Percentiles rank a stretch among this genome's conserved stretches.
Evolutionary conservation across 2,797 vertebrate species (phyloP).

Genomic region (Lacerta viridis): DNA sequence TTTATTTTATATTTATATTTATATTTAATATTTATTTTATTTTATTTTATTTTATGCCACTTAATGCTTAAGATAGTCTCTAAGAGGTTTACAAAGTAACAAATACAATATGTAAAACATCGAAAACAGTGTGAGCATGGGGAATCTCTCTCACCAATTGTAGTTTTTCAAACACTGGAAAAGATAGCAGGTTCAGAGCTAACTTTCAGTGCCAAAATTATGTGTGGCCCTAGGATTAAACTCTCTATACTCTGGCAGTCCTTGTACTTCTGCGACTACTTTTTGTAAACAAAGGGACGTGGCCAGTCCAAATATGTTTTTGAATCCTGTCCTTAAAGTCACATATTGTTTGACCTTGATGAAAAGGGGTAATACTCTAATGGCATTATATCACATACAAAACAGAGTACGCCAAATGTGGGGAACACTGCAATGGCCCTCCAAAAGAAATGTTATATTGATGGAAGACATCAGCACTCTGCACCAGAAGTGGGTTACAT

Average conservation of each 20-base stretch:
- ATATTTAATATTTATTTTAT: too few relatives aligned
- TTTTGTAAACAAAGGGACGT: background rate
- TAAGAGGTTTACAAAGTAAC: background rate
- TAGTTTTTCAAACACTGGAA: background rate
- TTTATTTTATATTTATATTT: too few relatives aligned
- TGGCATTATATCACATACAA: background rate
- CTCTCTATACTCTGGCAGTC: too few relatives aligned
- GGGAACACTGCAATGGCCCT: background rate
- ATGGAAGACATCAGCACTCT: background rate
- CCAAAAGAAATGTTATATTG: background rate
- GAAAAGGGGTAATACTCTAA: background rate
- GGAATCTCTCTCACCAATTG: background rate
- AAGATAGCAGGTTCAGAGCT: background rate
- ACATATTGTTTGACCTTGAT: background rate
- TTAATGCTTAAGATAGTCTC: too few relatives aligned
- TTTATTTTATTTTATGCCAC: too few relatives aligned
- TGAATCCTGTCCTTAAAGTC: background rate
- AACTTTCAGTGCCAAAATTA: background rate
- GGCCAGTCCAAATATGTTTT: background rate
- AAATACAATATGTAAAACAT: background rate
- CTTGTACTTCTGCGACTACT: background rate
- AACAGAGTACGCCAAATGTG: background rate
- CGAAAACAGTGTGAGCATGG: background rate
- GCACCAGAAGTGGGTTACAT: background rate
- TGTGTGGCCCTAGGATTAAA: background rate